Conservation (phyloP, 2,113 vertebrate species). For the Bagarius yarrelli region DNA sequence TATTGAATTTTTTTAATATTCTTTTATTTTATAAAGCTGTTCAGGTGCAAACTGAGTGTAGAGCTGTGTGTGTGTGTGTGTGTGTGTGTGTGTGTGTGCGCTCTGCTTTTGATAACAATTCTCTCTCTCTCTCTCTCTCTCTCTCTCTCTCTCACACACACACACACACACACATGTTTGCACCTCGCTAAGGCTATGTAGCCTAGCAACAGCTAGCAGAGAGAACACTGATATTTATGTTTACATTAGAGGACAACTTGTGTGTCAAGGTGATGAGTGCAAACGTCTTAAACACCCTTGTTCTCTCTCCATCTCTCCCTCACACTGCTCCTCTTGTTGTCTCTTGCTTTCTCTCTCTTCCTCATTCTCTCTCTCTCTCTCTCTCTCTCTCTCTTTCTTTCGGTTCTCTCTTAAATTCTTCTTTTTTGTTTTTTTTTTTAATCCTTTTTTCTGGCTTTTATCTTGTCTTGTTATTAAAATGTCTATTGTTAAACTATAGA, state of each 20-base stretch:
- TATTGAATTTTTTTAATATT: not conserved
- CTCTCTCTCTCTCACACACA: not conserved
- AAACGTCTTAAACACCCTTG: conserved; percentile 63
- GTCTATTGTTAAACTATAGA: no score
- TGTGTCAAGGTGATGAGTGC: conserved; percentile 78
- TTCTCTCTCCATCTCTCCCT: conserved; percentile 68
- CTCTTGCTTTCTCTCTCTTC: conserved; percentile 67
- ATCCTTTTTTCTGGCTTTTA: no score
- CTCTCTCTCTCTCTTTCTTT: not conserved
- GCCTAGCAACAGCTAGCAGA: conserved; percentile 78
- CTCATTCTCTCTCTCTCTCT: not conserved
- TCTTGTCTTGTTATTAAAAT: no score
- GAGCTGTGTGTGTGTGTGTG: not conserved
- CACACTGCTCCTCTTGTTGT: conserved; percentile 63
- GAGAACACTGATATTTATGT: conserved; percentile 80
- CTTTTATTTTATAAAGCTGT: not conserved
- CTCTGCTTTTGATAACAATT: no score
- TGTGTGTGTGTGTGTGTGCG: not conserved
- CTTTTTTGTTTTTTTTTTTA: not conserved
- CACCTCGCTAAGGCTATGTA: conserved; percentile 77
- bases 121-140: no score
- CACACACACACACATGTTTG: conserved; percentile 59
- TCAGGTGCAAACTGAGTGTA: not conserved
- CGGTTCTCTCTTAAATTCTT: not conserved
- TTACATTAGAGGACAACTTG: conserved; percentile 79